Base-by-base conservation (phyloP, 2,113 vertebrate species). In the Plotosus lineatus region DNA sequence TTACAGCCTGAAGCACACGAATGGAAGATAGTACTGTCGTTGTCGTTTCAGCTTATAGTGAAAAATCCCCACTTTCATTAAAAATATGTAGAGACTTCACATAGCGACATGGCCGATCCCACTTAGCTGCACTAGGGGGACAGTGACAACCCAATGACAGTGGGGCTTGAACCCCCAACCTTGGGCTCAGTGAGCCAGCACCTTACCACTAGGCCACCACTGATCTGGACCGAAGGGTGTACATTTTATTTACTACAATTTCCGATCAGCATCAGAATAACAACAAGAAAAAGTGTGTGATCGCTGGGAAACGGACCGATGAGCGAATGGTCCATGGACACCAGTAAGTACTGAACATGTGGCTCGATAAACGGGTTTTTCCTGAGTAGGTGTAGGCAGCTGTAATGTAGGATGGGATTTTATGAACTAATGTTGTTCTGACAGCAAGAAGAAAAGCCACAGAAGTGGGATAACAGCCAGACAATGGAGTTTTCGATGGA, bases 361-460 rank as follows among this genome's bases (percentile, higher is more conserved):
- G 55, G 46, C 38, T 60, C 17, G 21, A 31, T 14, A 36, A 75
- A 38, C 5, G 19, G 15, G 36, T 38, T 26, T 4, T 44, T 17
- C 28, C 46, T 48, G 42, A 19, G n/a, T 72, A 72, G 7, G 44
- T 72, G 44, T 48, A 72, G 68, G 68, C 14, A 72, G 68, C 3
- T 9, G n/a, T 68, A 4, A 15, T 72, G 68, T 48, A 72, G 68
- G 68, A 72, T n/a, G 68, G 50, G 7, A 8, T 31, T 72, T 72
- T 31, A 2, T 72, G 68, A 72, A 50, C 68, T 72, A 72, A 72
- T 72, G 26, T n/a, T 31, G 26, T 71, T 72, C 68, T 72, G 68
- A 31, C 68, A 72, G 3, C 1, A 19, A 72, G 26, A 31, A 72
- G 68, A 72, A 50, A 48, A 72, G 42, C 7, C 26, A 48, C 38